Evolutionary conservation across 2,797 vertebrate species (phyloP), one percentile per base, ranked within the genome.

Genomic region (Spinus pinus): DNA sequence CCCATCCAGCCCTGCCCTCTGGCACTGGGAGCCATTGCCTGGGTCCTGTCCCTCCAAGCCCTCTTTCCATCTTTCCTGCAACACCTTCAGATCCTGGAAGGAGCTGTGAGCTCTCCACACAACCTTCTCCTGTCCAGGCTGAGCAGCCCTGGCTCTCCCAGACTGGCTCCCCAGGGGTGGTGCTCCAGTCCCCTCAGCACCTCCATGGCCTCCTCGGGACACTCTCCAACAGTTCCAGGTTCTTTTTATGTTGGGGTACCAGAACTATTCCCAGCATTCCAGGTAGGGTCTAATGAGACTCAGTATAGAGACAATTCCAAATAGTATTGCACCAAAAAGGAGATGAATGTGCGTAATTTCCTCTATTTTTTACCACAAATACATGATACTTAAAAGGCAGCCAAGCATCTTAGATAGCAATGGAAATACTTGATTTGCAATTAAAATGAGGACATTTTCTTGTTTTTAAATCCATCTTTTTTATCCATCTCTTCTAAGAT

Each of bases 21-120:
- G 50, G 10, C 41, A 37, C 0, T 46, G n/a, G 28, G 5, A 65
- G n/a, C 22, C 28, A n/a, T 56, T 66, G n/a, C 50, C 17, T 31
- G 7, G 0, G 3, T 56, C 28, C 62, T 47, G 42, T 0, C 42
- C 2, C 42, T 56, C 1, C 42, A 37, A 56, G 5, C 8, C 12
- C 28, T 14, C 77, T 66, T 61, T 66, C 51, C 39, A 41, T 18
- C 2, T 35, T 57, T 18, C 30, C 44, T 80, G 33, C 35, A 67
- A 35, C 18, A 7, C 62, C 28, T 30, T 75, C 57, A 61, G 57
- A 9, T 18, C 37, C 75, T 47, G 50, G 28, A 8, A 46, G 61
- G 50, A 4, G 41, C 17, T 66, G 1, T 21, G 75, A 16, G 41
- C 2, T 80, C 51, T 27, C 14, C 62, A 7, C 33, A 57, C 39